Conservation (phyloP, 2,113 vertebrate genomes). For the Tautogolabrus adspersus region DNA sequence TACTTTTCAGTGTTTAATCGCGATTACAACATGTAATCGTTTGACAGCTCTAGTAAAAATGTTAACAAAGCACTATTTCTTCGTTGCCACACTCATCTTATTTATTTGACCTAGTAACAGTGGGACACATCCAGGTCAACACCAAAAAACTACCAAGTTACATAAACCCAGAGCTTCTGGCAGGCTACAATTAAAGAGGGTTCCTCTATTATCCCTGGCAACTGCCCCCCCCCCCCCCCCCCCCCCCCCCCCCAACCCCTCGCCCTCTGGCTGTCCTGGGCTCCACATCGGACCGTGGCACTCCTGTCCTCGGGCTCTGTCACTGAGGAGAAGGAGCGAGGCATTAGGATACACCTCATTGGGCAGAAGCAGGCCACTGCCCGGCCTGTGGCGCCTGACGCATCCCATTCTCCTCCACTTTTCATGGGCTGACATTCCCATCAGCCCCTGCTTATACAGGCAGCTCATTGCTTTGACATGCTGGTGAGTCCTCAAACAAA, state of each 20-base stretch:
- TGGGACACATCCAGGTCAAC: slow-evolving; percentile 53
- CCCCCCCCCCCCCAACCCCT: background rate
- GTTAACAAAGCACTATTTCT: background rate
- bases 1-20: too few species aligned
- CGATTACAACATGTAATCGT: too few species aligned
- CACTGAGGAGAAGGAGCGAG: slow-evolving; percentile 41
- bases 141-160: slow-evolving; percentile 50
- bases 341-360: slow-evolving; percentile 74
- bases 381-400: slow-evolving; percentile 69
- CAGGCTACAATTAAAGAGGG: slow-evolving; percentile 29
- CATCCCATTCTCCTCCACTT: slow-evolving; percentile 62
- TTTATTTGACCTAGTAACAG: slow-evolving; percentile 32
- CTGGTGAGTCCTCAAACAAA: slow-evolving; percentile 58
- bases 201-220: slow-evolving; percentile 58
- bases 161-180: slow-evolving; percentile 62
- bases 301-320: slow-evolving; percentile 41
- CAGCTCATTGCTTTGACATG: slow-evolving; percentile 77
- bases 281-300: slow-evolving; percentile 22
- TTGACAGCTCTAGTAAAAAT: too few species aligned
- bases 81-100: background rate
- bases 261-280: slow-evolving; percentile 11
- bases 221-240: background rate
- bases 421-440: slow-evolving; percentile 75
- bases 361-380: slow-evolving; percentile 50
- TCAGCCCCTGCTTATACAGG: slow-evolving; percentile 60